Evolutionary conservation across 2,797 vertebrate genomes (phyloP), one percentile per base, ranked within the genome.

Genomic region (Typhlichthys eigenmanni): DNA sequence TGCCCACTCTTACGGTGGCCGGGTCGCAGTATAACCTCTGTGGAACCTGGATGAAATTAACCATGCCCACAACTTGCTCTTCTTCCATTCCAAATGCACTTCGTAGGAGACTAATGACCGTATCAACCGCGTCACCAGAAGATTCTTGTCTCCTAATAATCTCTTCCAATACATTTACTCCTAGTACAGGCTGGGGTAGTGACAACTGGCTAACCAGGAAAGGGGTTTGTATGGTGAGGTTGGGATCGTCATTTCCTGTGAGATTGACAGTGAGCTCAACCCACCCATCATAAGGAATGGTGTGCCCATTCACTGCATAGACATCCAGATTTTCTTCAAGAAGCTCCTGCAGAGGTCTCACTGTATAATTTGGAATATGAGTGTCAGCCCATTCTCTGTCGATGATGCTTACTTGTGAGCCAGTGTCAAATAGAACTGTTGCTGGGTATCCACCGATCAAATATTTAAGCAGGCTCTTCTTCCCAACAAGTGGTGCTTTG

Each of bases 361-460:
- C 47, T 49, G 11, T 49, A 49, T 49, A 49, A 7, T 49, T 47
- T 7, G 46, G 53, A 7, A 47, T 13, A n/a, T 56, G 24, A 47
- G 34, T 64, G 10, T 16, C 8, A 10, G 19, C 34, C 62, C 62
- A 64, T 48, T 19, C 16, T 19, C n/a, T 3, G 54, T 49, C 46
- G 2, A 64, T 51, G 4, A 66, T 66, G 13, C 64, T 66, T 5
- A 66, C 64, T n/a, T 65, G 63, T 0, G 47, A 32, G n/a, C 64
- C 64, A 13, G 55, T 58, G 34, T 66, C 55, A 43, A 66, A 43
- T 9, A 59, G 32, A 3, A 19, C 47, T 10, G 1, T 66, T 4
- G 48, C 55, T 43, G 55, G n/a, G 9, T 38, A 34, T 0, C 55
- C 55, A 11, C 45, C 19, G 5, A 58, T 24, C 13, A 38, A 17